Base-by-base conservation (phyloP, 2,888 invertebrate genomes). In the Linnaemya tessellans region DNA sequence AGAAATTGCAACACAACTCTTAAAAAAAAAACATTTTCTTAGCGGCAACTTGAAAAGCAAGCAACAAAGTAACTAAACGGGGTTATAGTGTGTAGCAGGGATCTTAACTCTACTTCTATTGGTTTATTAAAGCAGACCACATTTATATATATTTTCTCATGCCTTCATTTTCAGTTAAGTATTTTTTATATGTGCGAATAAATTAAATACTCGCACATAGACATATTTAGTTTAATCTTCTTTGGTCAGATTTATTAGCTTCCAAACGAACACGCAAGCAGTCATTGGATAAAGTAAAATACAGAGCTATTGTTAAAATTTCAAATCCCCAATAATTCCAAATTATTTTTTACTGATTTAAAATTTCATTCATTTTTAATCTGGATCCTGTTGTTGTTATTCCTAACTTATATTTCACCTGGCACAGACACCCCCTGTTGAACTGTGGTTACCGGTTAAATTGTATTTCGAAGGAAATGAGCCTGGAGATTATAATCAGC, bases 401-500 rank as follows among this genome's bases (percentile, higher is more conserved):
- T 81, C 11, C 68, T 60, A 8, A 18, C 22, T 49, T 54, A 13
- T 20, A 38, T 54, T 49, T 46, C n/a, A 56, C 49, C 10, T 64
- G 11, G 7, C n/a, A 10, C 18, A 71, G 9, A 25, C 30, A 30
- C 5, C 30, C 25, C 8, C 0, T 22, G 41, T 51, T 25, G 51
- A 51, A 25, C 15, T 35, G 22, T 30, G 5, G 18, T 51, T 20
- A 51, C 9, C 20, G 46, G 4, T 13, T 10, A 62, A 9, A 22
- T 8, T 49, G 18, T 11, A 25, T 38, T 46, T 64, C 38, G 8
- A 70, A 70, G 18, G 7, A 51, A 51, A 30, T 51, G 62, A 70
- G 43, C 30, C 51, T 30, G 30, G 22, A 80, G 83, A 84, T 87
- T 86, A 83, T 77, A 83, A 84, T 80, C 85, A 87, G 82, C 82